A percentile compares a stretch with the other conserved stretches of the same genome.
Conservation (phyloP, 2,888 invertebrate genomes). For the Mantis religiosa region DNA sequence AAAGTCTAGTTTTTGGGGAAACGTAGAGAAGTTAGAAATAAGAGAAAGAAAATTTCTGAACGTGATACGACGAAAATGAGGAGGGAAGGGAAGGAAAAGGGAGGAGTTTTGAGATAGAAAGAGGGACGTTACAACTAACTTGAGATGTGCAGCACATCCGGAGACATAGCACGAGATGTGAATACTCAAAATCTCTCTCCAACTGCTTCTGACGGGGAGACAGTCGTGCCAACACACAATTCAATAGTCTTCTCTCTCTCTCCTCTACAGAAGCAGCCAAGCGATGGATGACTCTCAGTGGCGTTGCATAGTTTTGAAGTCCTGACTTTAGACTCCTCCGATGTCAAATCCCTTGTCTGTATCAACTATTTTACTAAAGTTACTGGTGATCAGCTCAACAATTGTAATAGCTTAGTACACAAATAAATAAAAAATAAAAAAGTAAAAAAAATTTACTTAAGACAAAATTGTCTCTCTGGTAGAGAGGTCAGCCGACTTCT, state of each 20-base stretch:
- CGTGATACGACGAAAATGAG: not conserved
- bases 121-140: conserved; percentile 15
- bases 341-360: too few species aligned
- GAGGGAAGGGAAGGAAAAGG: conserved; percentile 17
- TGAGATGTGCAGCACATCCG: conserved; percentile 36
- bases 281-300: not conserved
- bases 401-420: too few species aligned
- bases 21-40: not conserved
- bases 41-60: conserved; percentile 2
- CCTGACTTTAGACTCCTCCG: too few species aligned
- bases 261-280: not conserved
- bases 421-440: too few species aligned
- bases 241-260: conserved; percentile 2
- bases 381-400: too few species aligned
- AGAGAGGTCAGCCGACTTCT: too few species aligned
- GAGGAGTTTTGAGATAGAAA: conserved; percentile 26
- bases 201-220: not conserved
- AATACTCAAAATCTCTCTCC: conserved; percentile 35
- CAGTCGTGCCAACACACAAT: not conserved
- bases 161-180: conserved; percentile 38
- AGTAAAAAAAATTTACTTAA: too few species aligned
- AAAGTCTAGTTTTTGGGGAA: not conserved
- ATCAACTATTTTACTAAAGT: too few species aligned
- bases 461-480: too few species aligned
- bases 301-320: not conserved